Percentiles rank a stretch among this genome's conserved stretches.
Conservation (phyloP, 1,140 invertebrate species). For the Lasioglossum albipes region DNA sequence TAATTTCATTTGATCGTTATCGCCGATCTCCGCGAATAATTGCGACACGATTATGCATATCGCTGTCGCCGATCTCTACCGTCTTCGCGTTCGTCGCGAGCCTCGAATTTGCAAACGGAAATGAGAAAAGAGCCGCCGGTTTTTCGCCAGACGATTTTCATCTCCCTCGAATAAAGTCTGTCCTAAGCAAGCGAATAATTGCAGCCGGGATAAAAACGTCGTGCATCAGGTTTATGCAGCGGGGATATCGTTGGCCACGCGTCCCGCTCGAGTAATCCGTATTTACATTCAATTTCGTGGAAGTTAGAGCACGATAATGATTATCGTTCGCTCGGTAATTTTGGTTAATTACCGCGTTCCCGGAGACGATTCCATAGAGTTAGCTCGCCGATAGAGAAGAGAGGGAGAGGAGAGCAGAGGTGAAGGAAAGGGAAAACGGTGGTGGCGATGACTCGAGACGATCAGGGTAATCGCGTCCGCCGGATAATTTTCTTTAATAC, state of each 20-base stretch:
- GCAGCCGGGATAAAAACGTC: not conserved
- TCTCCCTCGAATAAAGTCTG: no score
- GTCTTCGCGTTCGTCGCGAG: no score
- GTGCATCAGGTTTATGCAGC: not conserved
- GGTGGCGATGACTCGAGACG: not conserved
- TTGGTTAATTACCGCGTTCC: conserved; percentile 22
- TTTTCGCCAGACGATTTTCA: no score
- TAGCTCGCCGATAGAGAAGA: not conserved
- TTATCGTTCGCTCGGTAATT: conserved; percentile 34
- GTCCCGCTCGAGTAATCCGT: conserved; percentile 1
- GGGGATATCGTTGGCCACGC: not conserved
- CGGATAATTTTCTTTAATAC: conserved; percentile 14
- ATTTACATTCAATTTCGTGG: conserved; percentile 15
- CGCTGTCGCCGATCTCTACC: no score
- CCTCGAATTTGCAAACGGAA: no score
- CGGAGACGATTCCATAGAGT: not conserved
- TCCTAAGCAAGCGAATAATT: not conserved
- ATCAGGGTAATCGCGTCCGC: not conserved
- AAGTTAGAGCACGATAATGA: conserved; percentile 2
- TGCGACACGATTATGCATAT: no score
- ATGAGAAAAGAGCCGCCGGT: no score
- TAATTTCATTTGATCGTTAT: no score
- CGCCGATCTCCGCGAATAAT: no score
- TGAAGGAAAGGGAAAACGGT: not conserved
- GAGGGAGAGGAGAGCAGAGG: no score